Evolutionary conservation across 2,888 invertebrate genomes (phyloP).

Genomic region (Endotricha flammealis): DNA sequence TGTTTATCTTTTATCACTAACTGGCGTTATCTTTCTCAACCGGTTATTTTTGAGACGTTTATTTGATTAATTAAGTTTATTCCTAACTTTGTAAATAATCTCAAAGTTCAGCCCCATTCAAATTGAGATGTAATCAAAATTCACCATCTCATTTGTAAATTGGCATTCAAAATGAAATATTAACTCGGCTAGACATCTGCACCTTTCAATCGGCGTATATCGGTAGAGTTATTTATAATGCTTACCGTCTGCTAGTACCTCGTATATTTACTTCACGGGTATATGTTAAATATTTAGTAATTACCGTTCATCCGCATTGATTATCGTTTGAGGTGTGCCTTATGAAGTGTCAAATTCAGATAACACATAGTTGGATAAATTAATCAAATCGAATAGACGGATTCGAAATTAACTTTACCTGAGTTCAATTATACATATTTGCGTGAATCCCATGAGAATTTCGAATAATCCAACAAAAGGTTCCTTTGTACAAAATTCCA

Average conservation of each 20-base stretch:
- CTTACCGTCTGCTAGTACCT: background rate
- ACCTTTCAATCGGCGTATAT: background rate
- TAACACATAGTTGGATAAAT: background rate
- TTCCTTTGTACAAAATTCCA: too few species aligned
- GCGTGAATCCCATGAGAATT: too few species aligned
- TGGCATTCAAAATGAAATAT: background rate
- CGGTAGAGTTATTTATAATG: slow-evolving; percentile 1
- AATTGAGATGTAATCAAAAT: too few species aligned
- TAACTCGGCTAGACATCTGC: background rate
- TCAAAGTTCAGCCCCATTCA: too few species aligned
- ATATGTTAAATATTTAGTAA: slow-evolving; percentile 7
- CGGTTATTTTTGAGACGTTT: slow-evolving; percentile 1
- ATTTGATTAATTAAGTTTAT: background rate
- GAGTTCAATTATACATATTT: too few species aligned
- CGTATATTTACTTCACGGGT: slow-evolving; percentile 1
- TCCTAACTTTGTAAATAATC: background rate
- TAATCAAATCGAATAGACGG: background rate
- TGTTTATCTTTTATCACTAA: slow-evolving; percentile 52
- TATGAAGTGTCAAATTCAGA: background rate
- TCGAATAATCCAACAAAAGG: too few species aligned
- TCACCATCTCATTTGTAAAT: background rate
- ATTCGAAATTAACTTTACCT: too few species aligned
- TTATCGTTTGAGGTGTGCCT: background rate
- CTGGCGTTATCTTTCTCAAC: slow-evolving; percentile 26
- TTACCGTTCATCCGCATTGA: slow-evolving; percentile 1